Evolutionary conservation across 2,113 vertebrate species (phyloP), one percentile per base, ranked within the genome.

Genomic region (Paraplagusia blochii): DNA sequence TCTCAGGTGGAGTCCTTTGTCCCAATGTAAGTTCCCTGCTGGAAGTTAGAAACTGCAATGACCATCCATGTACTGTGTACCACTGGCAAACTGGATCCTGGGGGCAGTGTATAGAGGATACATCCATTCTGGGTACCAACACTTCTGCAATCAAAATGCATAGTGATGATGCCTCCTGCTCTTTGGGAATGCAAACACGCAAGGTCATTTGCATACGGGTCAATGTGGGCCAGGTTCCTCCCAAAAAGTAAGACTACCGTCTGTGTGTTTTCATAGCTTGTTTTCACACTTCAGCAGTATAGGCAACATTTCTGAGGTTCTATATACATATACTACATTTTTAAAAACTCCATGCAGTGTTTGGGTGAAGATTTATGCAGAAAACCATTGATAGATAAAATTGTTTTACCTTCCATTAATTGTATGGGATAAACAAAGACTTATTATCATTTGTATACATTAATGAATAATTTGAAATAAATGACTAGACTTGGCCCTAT

Each of bases 151-250:
- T 63, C 3, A 42, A 67, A 11, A 44, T 65, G 1, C 74, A 92
- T 66, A 90, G 92, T 0, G 88, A 90, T 1, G 92, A 94, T 16
- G 82, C 90, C 11, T 92, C 95, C 19, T 98, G 96, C 67, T 93
- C 94, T 0, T 90, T 96, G 15, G 96, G 97, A 69, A 98, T 98
- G 95, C 97, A 98, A 78, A 99, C 96, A 0, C 94, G 97, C 8
- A 99, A 99, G 84, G 93, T 99, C 86, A 99, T 99, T 83, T 98
- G 96, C 58, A 93, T 98, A 29, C 89, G 95, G 46, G 95, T 98
- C 91, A 99, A 96, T 13, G 94, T 99, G 83, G 97, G 97, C 77
- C 97, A 99, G 91, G 97, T 98, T 47, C 95, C 95, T 68, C 96
- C 96, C 1, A 99, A 99, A 89, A 99, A 99, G 97, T 99, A 94